Evolutionary conservation across 2,888 invertebrate genomes (phyloP), one percentile per base, ranked within the genome.

Genomic region (Plebejus melissa): DNA sequence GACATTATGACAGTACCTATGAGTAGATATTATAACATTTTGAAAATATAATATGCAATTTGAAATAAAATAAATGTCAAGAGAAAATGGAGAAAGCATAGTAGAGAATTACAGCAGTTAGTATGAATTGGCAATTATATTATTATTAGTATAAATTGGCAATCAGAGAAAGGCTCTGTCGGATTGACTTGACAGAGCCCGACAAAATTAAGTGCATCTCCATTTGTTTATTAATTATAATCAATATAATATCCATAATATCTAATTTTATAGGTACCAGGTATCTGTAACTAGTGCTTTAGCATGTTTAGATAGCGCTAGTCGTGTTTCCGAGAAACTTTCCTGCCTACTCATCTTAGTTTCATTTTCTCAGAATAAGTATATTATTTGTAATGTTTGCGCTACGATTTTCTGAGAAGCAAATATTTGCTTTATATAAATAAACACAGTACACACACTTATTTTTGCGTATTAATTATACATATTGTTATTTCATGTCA

Each of bases 391-490:
- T 36, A 65, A 65, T 32, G 65, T 16, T 36, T 36, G 65, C 65
- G 65, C 65, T 65, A 32, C 65, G 32, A 6, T 65, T 65, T 65
- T 36, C 32, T 32, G 13, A 65, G 65, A 65, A 65, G 32, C 16
- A 36, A 65, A 65, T 65, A 65, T 65, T 65, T 65, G 32, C 32
- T 32, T 22, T 60, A 13, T 65, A 65, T 32, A 65, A 32, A 65
- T 28, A 32, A 65, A 65, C 11, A 60, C 16, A 58, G n/a, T 2
- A 3, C 22, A 58, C 32, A 2, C 9, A 32, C 13, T 28, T 28
- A 32, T 65, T 65, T 65, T 65, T 4, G 32, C 6, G 9, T 60
- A 28, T 65, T 3, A 65, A 32, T 28, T 65, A n/a, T n/a, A n/a
- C n/a, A n/a, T 57, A 57, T 57, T 57, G 11, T 50, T 50, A 50